Conservation (phyloP, 2,113 vertebrate genomes). For the Chloropsis hardwickii region DNA sequence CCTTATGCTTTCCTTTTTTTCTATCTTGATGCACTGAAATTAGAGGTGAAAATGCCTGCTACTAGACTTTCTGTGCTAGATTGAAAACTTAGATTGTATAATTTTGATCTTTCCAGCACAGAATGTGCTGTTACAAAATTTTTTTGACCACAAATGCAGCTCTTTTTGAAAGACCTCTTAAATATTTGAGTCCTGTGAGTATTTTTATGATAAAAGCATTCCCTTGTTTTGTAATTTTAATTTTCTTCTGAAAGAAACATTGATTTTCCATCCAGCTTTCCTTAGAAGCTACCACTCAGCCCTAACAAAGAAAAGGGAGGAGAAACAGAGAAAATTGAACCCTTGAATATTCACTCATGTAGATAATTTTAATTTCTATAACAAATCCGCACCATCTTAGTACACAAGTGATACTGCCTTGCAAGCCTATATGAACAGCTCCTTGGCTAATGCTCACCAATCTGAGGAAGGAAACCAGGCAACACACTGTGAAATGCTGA, state of each 20-base stretch:
- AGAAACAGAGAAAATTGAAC: rapidly evolving
- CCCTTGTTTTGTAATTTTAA: neutral
- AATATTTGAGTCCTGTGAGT: neutral
- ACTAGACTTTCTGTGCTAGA: neutral
- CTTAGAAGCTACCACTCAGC: neutral
- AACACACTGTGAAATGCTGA: neutral
- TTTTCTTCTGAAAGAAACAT: neutral
- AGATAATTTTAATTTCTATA: neutral
- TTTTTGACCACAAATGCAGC: neutral
- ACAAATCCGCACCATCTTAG: neutral
- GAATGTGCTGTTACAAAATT: neutral
- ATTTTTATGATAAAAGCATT: neutral
- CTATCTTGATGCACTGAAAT: neutral
- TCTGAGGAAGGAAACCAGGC: neutral
- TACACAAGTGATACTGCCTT: neutral
- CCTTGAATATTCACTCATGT: neutral
- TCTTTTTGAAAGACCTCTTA: neutral
- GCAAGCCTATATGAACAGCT: neutral
- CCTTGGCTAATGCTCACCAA: neutral
- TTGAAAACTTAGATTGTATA: neutral
- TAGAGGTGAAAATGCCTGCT: neutral
- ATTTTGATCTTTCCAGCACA: neutral
- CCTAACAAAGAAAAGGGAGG: neutral
- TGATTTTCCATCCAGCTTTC: neutral
- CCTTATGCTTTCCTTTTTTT: neutral